Conservation (phyloP, 2,888 invertebrate genomes). For the Blera fallax region DNA sequence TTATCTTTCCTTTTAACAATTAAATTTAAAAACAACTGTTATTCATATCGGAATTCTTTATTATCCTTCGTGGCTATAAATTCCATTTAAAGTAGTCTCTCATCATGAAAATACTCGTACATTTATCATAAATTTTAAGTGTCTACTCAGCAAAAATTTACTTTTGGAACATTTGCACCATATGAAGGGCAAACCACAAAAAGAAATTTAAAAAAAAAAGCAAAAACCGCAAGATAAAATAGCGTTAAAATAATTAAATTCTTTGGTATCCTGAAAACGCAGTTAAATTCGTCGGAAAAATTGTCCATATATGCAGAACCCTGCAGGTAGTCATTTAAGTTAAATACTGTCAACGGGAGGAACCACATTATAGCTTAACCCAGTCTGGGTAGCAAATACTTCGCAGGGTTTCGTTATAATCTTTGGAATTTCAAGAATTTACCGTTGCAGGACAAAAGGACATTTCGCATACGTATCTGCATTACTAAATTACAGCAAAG, state of each 20-base stretch:
- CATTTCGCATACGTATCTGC: conserved; percentile 48
- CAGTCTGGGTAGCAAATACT: background rate
- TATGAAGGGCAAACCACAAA: conserved; percentile 4
- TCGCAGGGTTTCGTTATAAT: conserved; percentile 40
- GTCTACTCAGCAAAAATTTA: background rate
- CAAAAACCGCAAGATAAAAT: conserved; percentile 5
- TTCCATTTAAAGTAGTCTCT: background rate
- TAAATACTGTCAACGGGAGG: conserved; percentile 40
- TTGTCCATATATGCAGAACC: conserved; percentile 41
- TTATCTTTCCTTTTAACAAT: background rate
- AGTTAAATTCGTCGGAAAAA: conserved; percentile 54
- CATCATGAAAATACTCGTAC: background rate
- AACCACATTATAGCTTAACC: conserved; percentile 24
- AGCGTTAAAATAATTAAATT: conserved; percentile 50
- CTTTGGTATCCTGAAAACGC: conserved; percentile 13
- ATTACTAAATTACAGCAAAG: conserved; percentile 46
- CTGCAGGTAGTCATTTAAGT: conserved; percentile 62
- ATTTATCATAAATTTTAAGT: background rate
- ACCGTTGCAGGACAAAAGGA: conserved; percentile 45
- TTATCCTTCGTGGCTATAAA: background rate
- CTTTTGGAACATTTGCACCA: conserved; percentile 13
- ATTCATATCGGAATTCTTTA: background rate
- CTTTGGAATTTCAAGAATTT: conserved; percentile 57
- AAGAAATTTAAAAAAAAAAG: background rate
- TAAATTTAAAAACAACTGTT: background rate